These are phyloP conservation scores for Dysmachus trigonus DNA, from an alignment of 2,888 invertebrate genomes.

Conservation along the genomic window DNA sequence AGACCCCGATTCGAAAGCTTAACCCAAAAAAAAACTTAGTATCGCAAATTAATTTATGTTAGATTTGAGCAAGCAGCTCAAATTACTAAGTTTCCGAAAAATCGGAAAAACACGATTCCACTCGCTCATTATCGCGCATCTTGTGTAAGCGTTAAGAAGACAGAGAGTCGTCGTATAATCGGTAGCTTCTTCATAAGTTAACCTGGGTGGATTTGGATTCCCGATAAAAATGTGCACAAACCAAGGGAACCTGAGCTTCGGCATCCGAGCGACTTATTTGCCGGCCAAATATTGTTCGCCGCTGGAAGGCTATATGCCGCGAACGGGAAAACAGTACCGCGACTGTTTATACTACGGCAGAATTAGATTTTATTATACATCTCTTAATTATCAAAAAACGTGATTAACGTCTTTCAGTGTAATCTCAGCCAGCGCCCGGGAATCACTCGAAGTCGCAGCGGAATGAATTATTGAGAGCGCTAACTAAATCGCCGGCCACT, in stretches of 20 bases:
- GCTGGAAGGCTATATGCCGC: neutral
- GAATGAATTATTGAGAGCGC: neutral
- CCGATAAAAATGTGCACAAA: neutral
- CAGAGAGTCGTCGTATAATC: neutral
- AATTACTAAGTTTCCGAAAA: neutral
- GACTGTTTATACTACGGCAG: constrained; percentile 27
- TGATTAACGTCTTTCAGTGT: constrained; percentile 35
- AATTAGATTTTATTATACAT: constrained; percentile 38
- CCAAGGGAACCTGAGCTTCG: neutral
- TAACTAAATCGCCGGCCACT: neutral
- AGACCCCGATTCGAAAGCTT: neutral
- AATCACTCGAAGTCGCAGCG: neutral
- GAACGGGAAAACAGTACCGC: neutral
- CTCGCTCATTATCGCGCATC: neutral
- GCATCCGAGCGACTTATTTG: constrained; percentile 3
- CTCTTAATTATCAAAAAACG: constrained; percentile 36
- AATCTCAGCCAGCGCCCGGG: constrained; percentile 18
- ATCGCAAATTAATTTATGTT: neutral
- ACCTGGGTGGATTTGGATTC: neutral
- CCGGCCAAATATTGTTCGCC: constrained; percentile 15
- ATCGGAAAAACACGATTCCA: neutral
- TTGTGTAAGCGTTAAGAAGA: neutral
- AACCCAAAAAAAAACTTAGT: neutral
- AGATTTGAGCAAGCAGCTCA: neutral
- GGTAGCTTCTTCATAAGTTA: neutral